These are phyloP conservation scores for Chiloscyllium punctatum DNA, from an alignment of 2,797 vertebrate species.

Conservation along the genomic window DNA sequence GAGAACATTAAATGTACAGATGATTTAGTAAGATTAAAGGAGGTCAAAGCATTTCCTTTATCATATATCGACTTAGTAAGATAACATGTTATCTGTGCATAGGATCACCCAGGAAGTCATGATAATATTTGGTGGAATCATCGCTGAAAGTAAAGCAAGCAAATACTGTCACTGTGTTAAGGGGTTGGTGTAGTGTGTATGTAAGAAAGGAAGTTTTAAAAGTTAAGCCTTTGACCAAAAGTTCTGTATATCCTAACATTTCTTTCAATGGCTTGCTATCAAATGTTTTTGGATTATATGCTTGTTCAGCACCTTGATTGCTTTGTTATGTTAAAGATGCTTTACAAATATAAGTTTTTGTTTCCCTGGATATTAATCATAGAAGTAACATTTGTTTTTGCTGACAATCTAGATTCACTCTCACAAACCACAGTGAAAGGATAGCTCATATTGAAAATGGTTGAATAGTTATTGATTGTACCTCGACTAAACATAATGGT, in stretches of 20 bases:
- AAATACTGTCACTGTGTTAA: background rate
- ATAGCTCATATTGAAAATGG: background rate
- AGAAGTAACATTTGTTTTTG: background rate
- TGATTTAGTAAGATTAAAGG: background rate
- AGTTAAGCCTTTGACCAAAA: background rate
- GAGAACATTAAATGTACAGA: background rate
- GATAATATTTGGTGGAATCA: background rate
- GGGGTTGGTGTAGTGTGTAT: background rate
- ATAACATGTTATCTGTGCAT: background rate
- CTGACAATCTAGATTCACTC: background rate
- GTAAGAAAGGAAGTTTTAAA: background rate
- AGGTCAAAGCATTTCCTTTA: conserved; percentile 21
- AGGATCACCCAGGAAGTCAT: background rate
- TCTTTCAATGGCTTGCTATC: background rate
- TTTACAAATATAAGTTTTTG: background rate
- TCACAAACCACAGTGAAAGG: background rate
- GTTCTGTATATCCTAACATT: background rate
- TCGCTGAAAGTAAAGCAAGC: background rate
- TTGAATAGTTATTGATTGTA: background rate
- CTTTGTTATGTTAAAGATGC: background rate
- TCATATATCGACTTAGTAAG: background rate
- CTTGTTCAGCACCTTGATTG: background rate
- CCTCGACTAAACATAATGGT: background rate
- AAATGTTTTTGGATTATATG: background rate
- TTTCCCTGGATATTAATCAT: background rate